These are phyloP conservation scores for Lysandra coridon DNA, from an alignment of 2,888 invertebrate species.

Conservation along the genomic window DNA sequence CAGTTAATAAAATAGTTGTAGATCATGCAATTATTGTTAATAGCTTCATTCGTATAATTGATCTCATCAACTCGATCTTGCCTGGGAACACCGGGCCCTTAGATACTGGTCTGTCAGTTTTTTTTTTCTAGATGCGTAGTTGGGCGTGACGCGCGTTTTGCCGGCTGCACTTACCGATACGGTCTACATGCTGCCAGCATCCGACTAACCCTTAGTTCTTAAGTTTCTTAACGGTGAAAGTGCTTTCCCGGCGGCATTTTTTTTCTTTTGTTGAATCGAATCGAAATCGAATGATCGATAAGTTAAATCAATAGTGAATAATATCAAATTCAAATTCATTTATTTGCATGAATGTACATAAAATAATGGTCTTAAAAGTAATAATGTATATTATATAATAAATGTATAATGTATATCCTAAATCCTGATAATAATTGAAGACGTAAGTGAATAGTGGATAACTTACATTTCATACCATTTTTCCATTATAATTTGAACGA, in stretches of 20 bases:
- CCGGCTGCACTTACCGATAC: constrained; percentile 70
- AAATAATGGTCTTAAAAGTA: no score
- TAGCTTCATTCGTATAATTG: not conserved
- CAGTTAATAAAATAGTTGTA: not conserved
- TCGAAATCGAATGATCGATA: not conserved
- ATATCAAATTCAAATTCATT: no score
- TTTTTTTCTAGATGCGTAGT: constrained; percentile 66
- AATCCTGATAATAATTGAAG: no score
- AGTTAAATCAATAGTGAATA: no score
- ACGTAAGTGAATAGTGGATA: no score
- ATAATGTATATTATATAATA: no score
- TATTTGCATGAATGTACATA: no score
- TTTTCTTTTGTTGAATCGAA: not conserved
- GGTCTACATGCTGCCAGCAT: constrained; percentile 72
- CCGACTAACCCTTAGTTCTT: constrained; percentile 64
- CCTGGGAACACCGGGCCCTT: constrained; percentile 12
- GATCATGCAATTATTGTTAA: not conserved
- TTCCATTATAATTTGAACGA: no score
- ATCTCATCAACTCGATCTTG: not conserved
- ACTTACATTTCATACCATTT: no score
- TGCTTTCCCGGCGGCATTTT: constrained; percentile 38
- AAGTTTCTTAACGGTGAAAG: constrained; percentile 48
- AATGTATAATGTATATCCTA: no score
- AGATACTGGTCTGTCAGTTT: constrained; percentile 33
- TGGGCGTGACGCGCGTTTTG: constrained; percentile 74